Evolutionary conservation across 2,888 invertebrate genomes (phyloP).

Genomic region (Synanthedon tipuliformis): DNA sequence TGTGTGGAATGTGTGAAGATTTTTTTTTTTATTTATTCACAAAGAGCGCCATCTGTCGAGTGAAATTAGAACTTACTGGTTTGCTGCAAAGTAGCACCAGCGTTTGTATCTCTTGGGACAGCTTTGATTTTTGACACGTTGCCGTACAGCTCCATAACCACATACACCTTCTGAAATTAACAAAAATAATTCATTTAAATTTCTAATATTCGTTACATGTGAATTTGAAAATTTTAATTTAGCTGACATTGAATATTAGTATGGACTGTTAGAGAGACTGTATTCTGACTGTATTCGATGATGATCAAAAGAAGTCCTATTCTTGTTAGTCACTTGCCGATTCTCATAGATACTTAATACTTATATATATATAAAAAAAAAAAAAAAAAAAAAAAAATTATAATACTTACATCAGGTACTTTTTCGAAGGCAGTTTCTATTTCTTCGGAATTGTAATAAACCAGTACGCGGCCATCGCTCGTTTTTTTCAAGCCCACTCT

Average conservation of each 20-base stretch:
- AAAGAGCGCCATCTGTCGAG: background rate
- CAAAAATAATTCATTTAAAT: slow-evolving; percentile 13
- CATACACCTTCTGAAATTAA: slow-evolving; percentile 76
- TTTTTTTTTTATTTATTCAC: too few relatives aligned
- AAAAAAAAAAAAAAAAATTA: too few relatives aligned
- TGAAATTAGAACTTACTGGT: background rate
- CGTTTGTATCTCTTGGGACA: slow-evolving; percentile 56
- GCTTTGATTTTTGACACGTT: slow-evolving; percentile 82
- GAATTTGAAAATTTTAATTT: too few relatives aligned
- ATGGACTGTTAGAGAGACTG: too few relatives aligned
- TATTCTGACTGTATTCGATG: too few relatives aligned
- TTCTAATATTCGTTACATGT: too few relatives aligned
- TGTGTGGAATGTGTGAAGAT: too few relatives aligned
- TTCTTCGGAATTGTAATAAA: slow-evolving; percentile 86
- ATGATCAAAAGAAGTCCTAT: too few relatives aligned
- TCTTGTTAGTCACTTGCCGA: too few relatives aligned
- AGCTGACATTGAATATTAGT: too few relatives aligned
- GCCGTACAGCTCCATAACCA: slow-evolving; percentile 85
- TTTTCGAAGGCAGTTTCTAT: slow-evolving; percentile 80
- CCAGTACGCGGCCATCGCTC: slow-evolving; percentile 75
- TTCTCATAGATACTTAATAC: too few relatives aligned
- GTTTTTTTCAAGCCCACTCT: slow-evolving; percentile 81
- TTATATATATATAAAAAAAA: too few relatives aligned
- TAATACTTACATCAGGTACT: slow-evolving; percentile 77
- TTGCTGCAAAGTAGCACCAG: background rate